These are phyloP conservation scores for Caenorhabditis zanzibari DNA, from an alignment of 2,888 invertebrate species.

Conservation along the genomic window DNA sequence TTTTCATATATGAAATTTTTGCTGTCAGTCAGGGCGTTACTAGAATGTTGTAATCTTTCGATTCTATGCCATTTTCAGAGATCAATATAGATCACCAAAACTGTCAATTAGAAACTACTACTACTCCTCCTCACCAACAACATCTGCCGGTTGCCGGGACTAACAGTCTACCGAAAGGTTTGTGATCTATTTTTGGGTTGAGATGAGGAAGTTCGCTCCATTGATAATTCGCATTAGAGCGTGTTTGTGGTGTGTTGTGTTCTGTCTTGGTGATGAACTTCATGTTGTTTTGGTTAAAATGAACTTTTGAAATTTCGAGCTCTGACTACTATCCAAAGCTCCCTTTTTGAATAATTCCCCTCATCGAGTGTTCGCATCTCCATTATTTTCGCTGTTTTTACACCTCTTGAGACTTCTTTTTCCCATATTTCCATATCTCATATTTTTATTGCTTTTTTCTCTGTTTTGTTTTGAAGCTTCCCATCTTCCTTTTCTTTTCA, in stretches of 20 bases:
- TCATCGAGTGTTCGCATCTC: conserved; percentile 2
- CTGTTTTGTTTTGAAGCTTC: conserved; percentile 50
- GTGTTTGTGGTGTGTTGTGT: neutral
- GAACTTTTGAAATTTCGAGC: no score
- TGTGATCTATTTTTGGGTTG: neutral
- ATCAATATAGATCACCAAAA: conserved; percentile 30
- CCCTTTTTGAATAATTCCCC: neutral
- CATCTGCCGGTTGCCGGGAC: conserved; percentile 24
- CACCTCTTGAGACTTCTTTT: conserved; percentile 47
- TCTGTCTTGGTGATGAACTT: neutral
- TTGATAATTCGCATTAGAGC: neutral
- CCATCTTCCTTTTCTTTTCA: conserved; percentile 28
- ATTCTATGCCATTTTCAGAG: conserved; percentile 2
- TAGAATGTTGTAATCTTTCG: conserved; percentile 6
- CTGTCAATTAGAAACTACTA: conserved; percentile 3
- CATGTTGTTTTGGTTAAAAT: neutral
- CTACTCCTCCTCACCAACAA: neutral
- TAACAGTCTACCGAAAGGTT: conserved; percentile 23
- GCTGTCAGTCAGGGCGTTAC: neutral
- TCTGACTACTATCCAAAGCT: no score
- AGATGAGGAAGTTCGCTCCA: neutral
- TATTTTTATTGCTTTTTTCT: conserved; percentile 45
- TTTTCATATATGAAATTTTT: conserved; percentile 1
- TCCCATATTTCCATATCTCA: conserved; percentile 9
- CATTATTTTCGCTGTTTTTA: conserved; percentile 21